Evolutionary conservation across 2,113 vertebrate genomes (phyloP).

Genomic region (Phyllopteryx taeniolatus): DNA sequence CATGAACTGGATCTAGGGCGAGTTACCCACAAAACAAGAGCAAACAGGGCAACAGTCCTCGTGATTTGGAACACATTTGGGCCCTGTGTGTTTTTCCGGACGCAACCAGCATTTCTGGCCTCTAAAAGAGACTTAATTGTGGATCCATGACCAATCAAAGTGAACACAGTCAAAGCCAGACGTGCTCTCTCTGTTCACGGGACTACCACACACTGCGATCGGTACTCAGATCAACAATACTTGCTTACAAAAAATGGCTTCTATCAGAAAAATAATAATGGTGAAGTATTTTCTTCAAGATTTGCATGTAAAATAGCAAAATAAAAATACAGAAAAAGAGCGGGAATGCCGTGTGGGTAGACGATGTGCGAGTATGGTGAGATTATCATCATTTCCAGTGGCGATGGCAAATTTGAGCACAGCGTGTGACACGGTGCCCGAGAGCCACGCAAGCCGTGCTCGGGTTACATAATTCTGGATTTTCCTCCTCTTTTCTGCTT

Average conservation of each 20-base stretch:
- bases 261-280: neutral
- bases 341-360: neutral
- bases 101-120: conserved; percentile 20
- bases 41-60: conserved; percentile 20
- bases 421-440: conserved; percentile 12
- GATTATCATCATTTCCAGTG: conserved; percentile 3
- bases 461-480: conserved; percentile 58
- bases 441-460: conserved; percentile 19
- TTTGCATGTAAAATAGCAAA: neutral
- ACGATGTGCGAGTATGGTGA: neutral
- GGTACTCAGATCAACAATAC: neutral
- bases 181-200: conserved; percentile 23
- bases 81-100: conserved; percentile 29
- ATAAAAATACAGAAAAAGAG: neutral
- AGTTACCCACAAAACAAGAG: conserved; percentile 45
- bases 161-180: conserved; percentile 55
- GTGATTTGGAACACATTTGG: conserved; percentile 27
- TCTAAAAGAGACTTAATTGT: conserved; percentile 68
- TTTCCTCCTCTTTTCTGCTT: conserved; percentile 22
- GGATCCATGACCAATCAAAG: conserved; percentile 64
- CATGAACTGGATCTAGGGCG: conserved; percentile 42
- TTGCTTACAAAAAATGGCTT: neutral
- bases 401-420: conserved; percentile 1
- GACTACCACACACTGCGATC: conserved; percentile 10
- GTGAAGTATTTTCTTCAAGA: neutral